Conservation (phyloP, 2,113 vertebrate species). For the Apteryx mantelli region DNA sequence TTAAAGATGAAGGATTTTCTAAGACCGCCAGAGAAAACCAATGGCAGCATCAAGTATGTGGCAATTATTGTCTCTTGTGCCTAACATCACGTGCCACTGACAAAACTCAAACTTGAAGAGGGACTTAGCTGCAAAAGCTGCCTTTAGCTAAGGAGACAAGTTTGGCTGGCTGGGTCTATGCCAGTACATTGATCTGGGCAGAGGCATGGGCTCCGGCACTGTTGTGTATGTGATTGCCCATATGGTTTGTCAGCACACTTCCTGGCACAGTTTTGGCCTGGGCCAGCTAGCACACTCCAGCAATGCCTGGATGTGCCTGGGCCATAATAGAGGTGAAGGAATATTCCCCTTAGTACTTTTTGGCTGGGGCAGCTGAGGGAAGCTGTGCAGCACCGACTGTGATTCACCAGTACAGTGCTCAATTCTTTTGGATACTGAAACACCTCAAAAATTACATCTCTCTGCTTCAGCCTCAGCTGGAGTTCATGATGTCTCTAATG, state of each 20-base stretch:
- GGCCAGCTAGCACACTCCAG: rapidly evolving
- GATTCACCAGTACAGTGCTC: neutral
- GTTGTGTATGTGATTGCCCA: no score
- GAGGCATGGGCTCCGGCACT: neutral
- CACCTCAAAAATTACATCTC: neutral
- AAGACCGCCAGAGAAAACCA: neutral
- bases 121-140: neutral
- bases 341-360: neutral
- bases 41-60: neutral
- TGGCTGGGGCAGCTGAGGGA: neutral
- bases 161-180: neutral
- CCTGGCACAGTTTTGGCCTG: neutral
- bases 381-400: neutral
- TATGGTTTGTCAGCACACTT: neutral
- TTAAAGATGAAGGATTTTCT: neutral
- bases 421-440: neutral
- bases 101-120: neutral
- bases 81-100: neutral
- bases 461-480: neutral
- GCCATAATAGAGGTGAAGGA: neutral
- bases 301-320: neutral
- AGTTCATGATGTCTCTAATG: neutral
- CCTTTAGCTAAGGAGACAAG: neutral
- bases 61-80: neutral
- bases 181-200: neutral